A percentile compares a stretch with the other conserved stretches of the same genome.
phyloP scores from a whole-genome alignment of 2,888 invertebrate genomes.

The Sphecodes monilicornis region DNA sequence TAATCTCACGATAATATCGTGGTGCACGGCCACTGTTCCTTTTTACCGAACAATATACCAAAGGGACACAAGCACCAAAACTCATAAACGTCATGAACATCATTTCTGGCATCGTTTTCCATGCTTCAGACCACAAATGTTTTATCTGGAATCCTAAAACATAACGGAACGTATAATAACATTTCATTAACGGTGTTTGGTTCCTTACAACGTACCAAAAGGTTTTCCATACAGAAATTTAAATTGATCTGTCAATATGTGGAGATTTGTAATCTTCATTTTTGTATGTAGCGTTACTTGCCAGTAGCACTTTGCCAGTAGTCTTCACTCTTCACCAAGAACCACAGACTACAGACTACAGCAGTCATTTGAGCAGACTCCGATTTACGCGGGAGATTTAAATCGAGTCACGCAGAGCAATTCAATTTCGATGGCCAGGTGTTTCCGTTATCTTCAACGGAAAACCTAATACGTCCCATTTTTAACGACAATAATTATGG shows the following conservation, averaged over 20 bases:
- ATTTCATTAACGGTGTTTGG: neutral
- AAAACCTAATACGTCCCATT: neutral
- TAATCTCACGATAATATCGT: slow-evolving; percentile 20
- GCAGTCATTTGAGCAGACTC: neutral
- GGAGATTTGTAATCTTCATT: neutral
- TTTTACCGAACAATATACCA: rapidly evolving
- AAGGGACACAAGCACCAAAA: rapidly evolving
- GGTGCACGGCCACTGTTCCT: neutral
- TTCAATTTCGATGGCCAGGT: neutral
- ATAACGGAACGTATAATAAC: neutral
- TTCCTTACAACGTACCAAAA: slow-evolving; percentile 18
- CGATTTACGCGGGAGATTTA: slow-evolving; percentile 36
- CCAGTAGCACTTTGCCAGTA: no score
- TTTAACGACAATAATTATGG: neutral
- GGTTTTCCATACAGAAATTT: neutral
- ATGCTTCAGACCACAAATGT: slow-evolving; percentile 40
- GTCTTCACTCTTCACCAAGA: no score
- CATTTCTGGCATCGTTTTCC: slow-evolving; percentile 47
- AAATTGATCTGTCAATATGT: rapidly evolving
- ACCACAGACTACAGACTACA: neutral
- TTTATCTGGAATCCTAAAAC: slow-evolving; percentile 26
- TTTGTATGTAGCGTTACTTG: neutral
- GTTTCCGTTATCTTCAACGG: neutral
- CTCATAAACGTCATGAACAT: neutral
- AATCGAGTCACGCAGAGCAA: neutral